Base-by-base conservation (phyloP, 2,888 invertebrate species). In the Caenorhabditis plicata region DNA sequence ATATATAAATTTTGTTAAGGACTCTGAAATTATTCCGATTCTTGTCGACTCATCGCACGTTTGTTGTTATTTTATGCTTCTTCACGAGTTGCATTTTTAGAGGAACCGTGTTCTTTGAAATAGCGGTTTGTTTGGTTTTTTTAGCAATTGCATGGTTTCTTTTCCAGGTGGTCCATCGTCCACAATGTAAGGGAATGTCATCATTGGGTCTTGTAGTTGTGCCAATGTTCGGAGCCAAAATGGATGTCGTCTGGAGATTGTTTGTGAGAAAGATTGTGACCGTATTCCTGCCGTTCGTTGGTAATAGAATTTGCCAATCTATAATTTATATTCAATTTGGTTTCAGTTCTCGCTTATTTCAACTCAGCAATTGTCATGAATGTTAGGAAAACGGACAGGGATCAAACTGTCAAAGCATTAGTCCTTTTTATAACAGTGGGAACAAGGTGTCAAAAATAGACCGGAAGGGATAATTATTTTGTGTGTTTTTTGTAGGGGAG, bases 401-500 rank as follows among this genome's bases (percentile, higher is more conserved):
- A 77, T 42, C 69, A 71, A 32, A 72, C 73, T 4, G 69, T 77
- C 35, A 77, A 77, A 46, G 71, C 74, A 5, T 60, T 77, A 13
- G 73, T 77, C n/a, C 61, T 75, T 1, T 74, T 71, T 39, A 67
- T 74, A 11, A 75, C 77, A 9, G 71, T 73, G 9, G 77, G 77
- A 39, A 62, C 65, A 7, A 69, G 68, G 75, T 75, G 15, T n/a
- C 42, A 29, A n/a, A n/a, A n/a, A n/a, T n/a, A n/a, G n/a, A n/a
- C n/a, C n/a, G n/a, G n/a, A n/a, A n/a, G n/a, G n/a, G n/a, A n/a
- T n/a, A n/a, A n/a, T n/a, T n/a, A n/a, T 29, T 29, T 29, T 29
- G 9, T 29, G 13, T 13, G 9, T 29, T 29, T 29, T 9, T 29
- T 69, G 41, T 56, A 73, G 70, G 47, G 73, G 70, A 11, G 73